Conservation (phyloP, 1,140 invertebrate species). For the Rhopalosiphum padi region DNA sequence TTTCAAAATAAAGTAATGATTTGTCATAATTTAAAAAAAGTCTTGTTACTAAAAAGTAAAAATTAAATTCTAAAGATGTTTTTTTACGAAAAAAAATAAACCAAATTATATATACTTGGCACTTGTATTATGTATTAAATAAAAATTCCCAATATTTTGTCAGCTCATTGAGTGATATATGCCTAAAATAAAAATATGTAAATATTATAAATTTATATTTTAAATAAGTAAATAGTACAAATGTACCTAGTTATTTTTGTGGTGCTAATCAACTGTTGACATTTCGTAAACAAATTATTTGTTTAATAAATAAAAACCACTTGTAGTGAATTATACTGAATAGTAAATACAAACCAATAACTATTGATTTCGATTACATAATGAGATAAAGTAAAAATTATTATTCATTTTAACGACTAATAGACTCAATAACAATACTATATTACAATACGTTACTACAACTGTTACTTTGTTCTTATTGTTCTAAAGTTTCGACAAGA, state of each 20-base stretch:
- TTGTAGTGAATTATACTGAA: background rate
- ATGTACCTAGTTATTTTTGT: background rate
- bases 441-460: background rate
- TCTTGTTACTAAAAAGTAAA: too few species aligned
- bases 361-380: background rate
- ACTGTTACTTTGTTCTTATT: background rate
- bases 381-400: background rate
- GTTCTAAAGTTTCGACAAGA: background rate
- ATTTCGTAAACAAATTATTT: background rate
- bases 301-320: background rate
- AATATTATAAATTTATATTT: background rate
- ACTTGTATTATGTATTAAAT: too few species aligned
- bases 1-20: too few species aligned
- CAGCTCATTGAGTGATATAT: too few species aligned
- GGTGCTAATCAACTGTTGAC: background rate
- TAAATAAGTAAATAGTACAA: background rate
- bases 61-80: too few species aligned
- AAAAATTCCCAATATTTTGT: too few species aligned
- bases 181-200: background rate
- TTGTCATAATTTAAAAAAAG: too few species aligned
- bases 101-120: too few species aligned
- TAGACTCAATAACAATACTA: background rate
- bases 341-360: background rate
- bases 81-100: too few species aligned
- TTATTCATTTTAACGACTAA: background rate